Evolutionary conservation across 23 tunicate genomes (phyloP), one percentile per base, ranked within the genome.

Genomic region (Halocynthia roretzi): DNA sequence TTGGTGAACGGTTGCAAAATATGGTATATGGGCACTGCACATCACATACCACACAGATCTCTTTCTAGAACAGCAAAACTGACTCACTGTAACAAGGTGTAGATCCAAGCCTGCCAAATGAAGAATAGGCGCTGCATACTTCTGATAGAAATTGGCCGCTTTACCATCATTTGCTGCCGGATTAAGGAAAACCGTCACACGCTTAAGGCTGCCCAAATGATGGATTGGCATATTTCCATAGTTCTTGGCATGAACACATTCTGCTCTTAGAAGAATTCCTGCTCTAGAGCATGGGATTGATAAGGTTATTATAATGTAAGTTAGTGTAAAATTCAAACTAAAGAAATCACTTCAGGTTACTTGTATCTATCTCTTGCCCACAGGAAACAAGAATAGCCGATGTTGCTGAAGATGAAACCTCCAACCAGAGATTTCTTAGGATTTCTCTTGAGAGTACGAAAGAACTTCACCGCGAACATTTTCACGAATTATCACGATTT

Each of bases 151-250:
- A 50, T 82, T 83, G 7, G 67, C n/a, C 8, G 98, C 87, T 78
- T 92, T 92, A 15, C 98, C 98, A 70, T 79, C 57, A 62, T 79
- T 85, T 20, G 98, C 98, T 12, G 98, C 92, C 15, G 98, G 98
- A 80, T 92, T 92, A 0, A 86, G 78, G 68, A 92, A 75, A 5
- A 92, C 80, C 20, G 87, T 78, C 21, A 92, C 89, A 7, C 75
- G 78, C 71, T 82, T 92, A 6, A 87, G 87, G 22, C 62, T 50
- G 8, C 74, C 57, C 40, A 81, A 61, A 55, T 68, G 63, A 55
- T 82, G 72, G 10, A 92, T 71, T 8, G 75, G 74, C 50, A 78
- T 61, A 11, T 54, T 56, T 7, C 92, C 92, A 23, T 50, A 23
- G 19, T 61, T 19, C 12, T 54, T 64, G 20, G 78, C 78, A 54